phyloP scores from a whole-genome alignment of 2,113 vertebrate genomes.

The Nettapus auritus region DNA sequence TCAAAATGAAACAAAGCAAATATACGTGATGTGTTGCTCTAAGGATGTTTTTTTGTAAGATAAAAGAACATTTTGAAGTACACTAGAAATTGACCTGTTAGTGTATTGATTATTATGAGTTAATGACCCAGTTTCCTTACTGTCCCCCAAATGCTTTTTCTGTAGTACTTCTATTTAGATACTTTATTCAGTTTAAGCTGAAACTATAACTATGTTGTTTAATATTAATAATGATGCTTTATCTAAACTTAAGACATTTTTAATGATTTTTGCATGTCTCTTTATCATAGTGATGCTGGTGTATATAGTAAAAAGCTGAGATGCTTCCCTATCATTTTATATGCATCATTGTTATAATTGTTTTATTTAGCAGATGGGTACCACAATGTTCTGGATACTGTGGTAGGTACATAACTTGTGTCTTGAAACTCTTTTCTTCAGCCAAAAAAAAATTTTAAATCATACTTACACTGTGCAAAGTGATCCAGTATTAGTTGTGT shows the following conservation, averaged over 20 bases:
- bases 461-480: not conserved
- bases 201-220: not conserved
- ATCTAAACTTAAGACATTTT: not conserved
- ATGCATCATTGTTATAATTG: not conserved
- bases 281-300: not conserved
- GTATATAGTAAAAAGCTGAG: not conserved
- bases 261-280: not conserved
- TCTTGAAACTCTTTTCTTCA: not conserved
- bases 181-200: not conserved
- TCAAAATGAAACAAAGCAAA: constrained; percentile 34
- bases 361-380: not conserved
- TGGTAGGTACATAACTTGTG: not conserved
- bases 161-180: not conserved
- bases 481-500: not conserved
- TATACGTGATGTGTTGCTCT: not conserved
- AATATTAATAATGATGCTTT: not conserved
- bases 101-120: not conserved
- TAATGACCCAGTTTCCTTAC: not conserved
- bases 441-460: not conserved
- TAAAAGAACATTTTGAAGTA: constrained; percentile 20
- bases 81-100: not conserved
- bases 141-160: not conserved
- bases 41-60: not conserved
- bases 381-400: not conserved
- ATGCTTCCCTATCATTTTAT: not conserved